Base-by-base conservation (phyloP, 2,797 vertebrate species). In the Hoplostethus mediterraneus region DNA sequence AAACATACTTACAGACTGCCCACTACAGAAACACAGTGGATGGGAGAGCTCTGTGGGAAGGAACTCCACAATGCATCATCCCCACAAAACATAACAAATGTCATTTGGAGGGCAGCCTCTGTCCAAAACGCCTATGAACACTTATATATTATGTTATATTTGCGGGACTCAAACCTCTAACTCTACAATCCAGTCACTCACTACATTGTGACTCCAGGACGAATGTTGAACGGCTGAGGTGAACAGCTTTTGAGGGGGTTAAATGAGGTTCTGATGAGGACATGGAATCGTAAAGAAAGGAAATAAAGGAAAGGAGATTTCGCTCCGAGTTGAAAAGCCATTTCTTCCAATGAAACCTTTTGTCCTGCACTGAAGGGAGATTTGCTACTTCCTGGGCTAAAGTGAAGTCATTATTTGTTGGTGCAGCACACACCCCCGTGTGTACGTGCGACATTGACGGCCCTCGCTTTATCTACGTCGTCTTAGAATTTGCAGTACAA, bases 261-360 rank as follows among this genome's bases (percentile, higher is more conserved):
- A 55, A 64, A 52, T 25, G 60, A 56, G 53, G 12, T 65, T 60
- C 63, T 5, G 9, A 28, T 30, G 14, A 61, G 40, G 44, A 47
- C n/a, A 25, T 6, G 54, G 31, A 28, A 74, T 48, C 48, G 25
- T 38, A 1, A 48, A 21, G 45, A n/a, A 54, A 11, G 30, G 45
- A 7, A 6, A 28, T 40, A 49, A 6, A 58, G 56, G 25, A 67
- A 25, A 67, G 25, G 61, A 30, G 60, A n/a, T 14, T 25, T 42
- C 11, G 25, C 21, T 53, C 21, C 1, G 52, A 30, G 52, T 53
- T 53, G 28, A 53, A 53, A 53, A 53, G 52, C 16, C 11, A 12
- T 28, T 53, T 30, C 52, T 10, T 53, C 52, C 30, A 12, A 53
- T 5, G n/a, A 30, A 30, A 30, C 11, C 12, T 10, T 30, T 53